These are phyloP conservation scores for Leptinotarsa juncta DNA, from an alignment of 2,888 invertebrate genomes.

Conservation along the genomic window DNA sequence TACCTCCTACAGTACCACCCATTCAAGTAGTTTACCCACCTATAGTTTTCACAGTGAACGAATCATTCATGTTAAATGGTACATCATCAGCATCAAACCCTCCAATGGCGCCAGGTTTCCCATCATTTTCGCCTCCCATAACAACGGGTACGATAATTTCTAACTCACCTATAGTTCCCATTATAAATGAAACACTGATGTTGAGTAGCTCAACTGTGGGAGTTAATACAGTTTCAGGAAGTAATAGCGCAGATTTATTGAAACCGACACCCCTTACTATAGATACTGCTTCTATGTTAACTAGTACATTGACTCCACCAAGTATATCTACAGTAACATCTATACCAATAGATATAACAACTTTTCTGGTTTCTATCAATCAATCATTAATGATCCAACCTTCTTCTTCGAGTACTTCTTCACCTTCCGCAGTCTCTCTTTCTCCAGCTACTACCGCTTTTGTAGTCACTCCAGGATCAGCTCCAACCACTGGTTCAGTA, in stretches of 20 bases:
- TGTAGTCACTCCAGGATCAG: not conserved
- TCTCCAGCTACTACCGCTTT: not conserved
- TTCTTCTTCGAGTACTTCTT: not conserved
- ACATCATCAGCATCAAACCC: slow-evolving; percentile 11
- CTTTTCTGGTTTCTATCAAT: not conserved
- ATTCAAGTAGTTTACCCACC: not conserved
- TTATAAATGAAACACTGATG: slow-evolving; percentile 15
- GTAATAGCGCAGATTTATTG: not conserved
- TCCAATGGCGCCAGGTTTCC: slow-evolving; percentile 8
- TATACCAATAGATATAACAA: not conserved
- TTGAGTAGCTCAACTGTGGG: not conserved
- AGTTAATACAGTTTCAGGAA: not conserved
- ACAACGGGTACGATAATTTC: slow-evolving; percentile 1
- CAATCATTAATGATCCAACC: not conserved
- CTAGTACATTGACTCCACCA: not conserved
- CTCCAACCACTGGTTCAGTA: slow-evolving; percentile 17
- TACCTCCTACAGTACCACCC: not conserved
- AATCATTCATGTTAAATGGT: slow-evolving; percentile 3
- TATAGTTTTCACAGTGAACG: not conserved
- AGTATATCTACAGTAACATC: not conserved
- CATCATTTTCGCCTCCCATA: slow-evolving; percentile 2
- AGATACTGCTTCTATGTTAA: slow-evolving; percentile 3
- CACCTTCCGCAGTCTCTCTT: not conserved
- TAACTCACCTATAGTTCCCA: slow-evolving; percentile 4
- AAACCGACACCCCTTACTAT: not conserved